phyloP scores from a whole-genome alignment of 2,797 vertebrate genomes.

The Platyrinchus mystaceus region DNA sequence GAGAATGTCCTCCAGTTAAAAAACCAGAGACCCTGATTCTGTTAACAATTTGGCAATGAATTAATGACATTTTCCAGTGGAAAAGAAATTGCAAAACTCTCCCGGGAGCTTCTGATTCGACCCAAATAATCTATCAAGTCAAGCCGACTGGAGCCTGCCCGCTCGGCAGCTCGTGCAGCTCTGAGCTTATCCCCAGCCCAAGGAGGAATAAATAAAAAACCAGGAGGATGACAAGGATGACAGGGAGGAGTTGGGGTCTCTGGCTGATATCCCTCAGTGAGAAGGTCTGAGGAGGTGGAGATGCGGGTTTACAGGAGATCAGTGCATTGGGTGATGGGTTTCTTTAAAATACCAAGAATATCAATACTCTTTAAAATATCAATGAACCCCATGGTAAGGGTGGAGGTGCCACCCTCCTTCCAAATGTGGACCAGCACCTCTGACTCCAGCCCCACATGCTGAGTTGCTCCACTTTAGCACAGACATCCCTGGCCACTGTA shows the following conservation, averaged over 20 bases:
- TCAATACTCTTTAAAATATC: neutral
- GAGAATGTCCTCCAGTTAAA: neutral
- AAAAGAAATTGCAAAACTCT: slow-evolving; percentile 43
- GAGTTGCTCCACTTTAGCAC: accelerated
- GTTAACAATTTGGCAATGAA: slow-evolving; percentile 18
- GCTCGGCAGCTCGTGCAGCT: neutral
- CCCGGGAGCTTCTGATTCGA: neutral
- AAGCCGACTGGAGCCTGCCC: neutral
- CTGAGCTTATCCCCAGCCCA: slow-evolving; percentile 22
- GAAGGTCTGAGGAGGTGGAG: neutral
- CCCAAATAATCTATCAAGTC: slow-evolving; percentile 19
- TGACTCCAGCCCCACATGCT: accelerated
- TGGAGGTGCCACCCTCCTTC: neutral
- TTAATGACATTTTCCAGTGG: slow-evolving; percentile 33
- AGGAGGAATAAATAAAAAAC: neutral
- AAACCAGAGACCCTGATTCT: neutral
- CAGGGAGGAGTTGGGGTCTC: neutral
- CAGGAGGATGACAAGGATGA: accelerated
- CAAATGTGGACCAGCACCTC: neutral
- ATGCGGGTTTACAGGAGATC: neutral
- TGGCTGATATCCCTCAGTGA: neutral
- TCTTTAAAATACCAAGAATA: neutral
- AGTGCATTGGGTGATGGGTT: neutral
- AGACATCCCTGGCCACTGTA: neutral
- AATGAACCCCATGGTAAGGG: accelerated